Conservation (phyloP, 2,888 invertebrate species). For the Monopis laevigella region DNA sequence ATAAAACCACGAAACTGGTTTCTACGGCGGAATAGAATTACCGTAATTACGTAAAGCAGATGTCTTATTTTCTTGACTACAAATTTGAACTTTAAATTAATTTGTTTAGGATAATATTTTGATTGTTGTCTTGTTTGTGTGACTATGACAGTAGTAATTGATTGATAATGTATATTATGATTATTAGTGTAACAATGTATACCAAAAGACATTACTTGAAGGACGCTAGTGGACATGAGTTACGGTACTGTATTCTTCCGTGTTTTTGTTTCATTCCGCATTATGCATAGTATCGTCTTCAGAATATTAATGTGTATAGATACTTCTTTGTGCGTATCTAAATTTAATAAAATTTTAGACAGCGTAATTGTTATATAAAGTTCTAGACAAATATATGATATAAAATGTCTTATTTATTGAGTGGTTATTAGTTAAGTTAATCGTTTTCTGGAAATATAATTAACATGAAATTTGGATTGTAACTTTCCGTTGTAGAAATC, state of each 20-base stretch:
- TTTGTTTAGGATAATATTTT: background rate
- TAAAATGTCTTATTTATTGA: too few species aligned
- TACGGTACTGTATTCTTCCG: constrained; percentile 36
- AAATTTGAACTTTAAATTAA: too few species aligned
- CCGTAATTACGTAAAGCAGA: constrained; percentile 27
- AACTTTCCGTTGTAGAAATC: too few species aligned
- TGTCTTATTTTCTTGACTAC: too few species aligned
- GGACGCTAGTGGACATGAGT: too few species aligned
- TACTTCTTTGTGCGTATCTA: too few species aligned
- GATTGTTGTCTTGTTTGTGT: background rate
- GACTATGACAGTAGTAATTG: background rate
- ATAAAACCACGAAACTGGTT: constrained; percentile 29
- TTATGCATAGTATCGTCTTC: constrained; percentile 39
- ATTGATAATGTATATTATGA: background rate
- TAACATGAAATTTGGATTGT: too few species aligned
- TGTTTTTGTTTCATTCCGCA: constrained; percentile 52
- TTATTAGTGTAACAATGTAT: background rate
- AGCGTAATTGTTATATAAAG: too few species aligned
- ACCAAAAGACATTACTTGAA: constrained; percentile 2
- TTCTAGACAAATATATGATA: too few species aligned
- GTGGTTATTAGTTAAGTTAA: too few species aligned
- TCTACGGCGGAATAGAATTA: constrained; percentile 24
- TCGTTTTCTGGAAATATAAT: too few species aligned
- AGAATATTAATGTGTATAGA: constrained; percentile 52
- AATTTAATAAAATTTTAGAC: too few species aligned